phyloP scores from a whole-genome alignment of 2,113 vertebrate genomes.

The Pogonocichla stellata region DNA sequence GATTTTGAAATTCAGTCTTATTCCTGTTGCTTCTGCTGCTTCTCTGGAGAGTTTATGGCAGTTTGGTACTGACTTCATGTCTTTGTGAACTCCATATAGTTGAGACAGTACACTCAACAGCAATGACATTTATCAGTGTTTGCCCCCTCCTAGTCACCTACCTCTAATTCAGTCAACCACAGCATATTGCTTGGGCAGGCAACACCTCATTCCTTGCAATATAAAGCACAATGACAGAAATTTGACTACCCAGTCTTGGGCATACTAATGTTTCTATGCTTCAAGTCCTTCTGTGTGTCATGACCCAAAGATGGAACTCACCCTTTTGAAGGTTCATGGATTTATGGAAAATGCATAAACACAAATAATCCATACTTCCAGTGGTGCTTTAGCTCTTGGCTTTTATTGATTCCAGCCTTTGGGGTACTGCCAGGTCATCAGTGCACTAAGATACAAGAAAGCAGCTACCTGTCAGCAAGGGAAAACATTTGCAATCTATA shows the following conservation, averaged over 20 bases:
- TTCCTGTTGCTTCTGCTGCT: neutral
- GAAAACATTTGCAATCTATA: neutral
- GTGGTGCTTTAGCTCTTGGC: neutral
- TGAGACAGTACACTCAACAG: neutral
- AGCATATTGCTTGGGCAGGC: neutral
- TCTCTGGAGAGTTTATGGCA: neutral
- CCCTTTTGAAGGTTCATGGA: neutral
- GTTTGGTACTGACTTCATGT: neutral
- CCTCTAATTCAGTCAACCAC: neutral
- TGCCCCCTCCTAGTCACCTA: neutral
- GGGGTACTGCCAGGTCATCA: neutral
- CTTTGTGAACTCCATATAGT: neutral
- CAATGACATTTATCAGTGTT: neutral
- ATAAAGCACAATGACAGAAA: neutral
- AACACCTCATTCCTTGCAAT: neutral
- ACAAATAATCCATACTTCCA: neutral
- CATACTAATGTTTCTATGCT: neutral
- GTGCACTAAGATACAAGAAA: neutral
- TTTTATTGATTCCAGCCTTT: neutral
- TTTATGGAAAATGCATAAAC: neutral
- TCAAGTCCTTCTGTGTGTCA: neutral
- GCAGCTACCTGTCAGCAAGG: neutral
- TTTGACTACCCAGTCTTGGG: neutral
- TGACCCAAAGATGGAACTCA: neutral
- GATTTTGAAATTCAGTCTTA: neutral